These are phyloP conservation scores for Pangasius mekongensis DNA, from an alignment of 2,797 vertebrate genomes.

Conservation along the genomic window DNA sequence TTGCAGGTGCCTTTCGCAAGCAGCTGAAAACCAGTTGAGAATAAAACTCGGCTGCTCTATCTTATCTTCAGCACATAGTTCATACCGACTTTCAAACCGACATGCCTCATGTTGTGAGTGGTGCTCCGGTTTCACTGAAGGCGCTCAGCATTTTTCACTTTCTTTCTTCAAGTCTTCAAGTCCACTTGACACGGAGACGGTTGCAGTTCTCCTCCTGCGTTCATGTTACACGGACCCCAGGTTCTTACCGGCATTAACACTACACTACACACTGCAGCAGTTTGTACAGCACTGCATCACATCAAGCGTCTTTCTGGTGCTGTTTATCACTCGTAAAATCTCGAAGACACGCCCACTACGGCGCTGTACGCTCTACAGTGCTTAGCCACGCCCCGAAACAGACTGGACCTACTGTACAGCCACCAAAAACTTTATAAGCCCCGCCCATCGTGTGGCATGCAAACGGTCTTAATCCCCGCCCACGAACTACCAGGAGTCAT, in stretches of 20 bases:
- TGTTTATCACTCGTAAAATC: conserved; percentile 5
- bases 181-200: conserved; percentile 42
- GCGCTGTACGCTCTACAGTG: neutral
- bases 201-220: conserved; percentile 55
- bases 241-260: conserved; percentile 67
- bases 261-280: conserved; percentile 57
- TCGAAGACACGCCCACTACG: neutral
- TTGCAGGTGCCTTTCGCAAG: conserved; percentile 19
- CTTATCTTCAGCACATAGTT: conserved; percentile 41
- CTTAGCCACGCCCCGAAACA: conserved; percentile 67
- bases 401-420: neutral
- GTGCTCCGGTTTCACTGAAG: neutral
- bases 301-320: neutral
- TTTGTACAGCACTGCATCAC: neutral
- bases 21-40: conserved; percentile 17
- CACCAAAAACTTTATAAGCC: neutral
- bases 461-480: neutral
- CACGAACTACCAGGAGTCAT: neutral
- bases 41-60: conserved; percentile 30
- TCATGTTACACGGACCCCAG: conserved; percentile 69
- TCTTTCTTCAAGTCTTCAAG: conserved; percentile 45
- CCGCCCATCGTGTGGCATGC: neutral
- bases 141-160: conserved; percentile 21
- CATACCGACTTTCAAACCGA: conserved; percentile 31
- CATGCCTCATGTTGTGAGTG: conserved; percentile 44